Evolutionary conservation across 2,888 invertebrate genomes (phyloP).

Genomic region (Brenthis ino): DNA sequence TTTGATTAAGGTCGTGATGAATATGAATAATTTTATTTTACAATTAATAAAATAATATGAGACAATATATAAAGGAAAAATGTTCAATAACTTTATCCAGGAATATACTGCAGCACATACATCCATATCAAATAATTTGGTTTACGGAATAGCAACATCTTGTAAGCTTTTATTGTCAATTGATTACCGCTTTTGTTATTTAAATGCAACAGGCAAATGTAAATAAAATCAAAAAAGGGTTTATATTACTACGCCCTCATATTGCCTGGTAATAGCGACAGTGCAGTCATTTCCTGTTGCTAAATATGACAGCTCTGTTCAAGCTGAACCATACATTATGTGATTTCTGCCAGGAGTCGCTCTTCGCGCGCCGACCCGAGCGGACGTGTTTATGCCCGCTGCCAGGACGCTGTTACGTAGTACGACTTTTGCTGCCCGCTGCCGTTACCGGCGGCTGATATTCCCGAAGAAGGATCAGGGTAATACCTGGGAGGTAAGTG

Average conservation of each 20-base stretch:
- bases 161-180: not conserved
- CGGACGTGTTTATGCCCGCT: no score
- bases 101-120: not conserved
- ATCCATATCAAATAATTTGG: no score
- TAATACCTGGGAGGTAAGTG: no score
- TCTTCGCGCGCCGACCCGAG: no score
- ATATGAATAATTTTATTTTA: not conserved
- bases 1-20: not conserved
- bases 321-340: not conserved
- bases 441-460: no score
- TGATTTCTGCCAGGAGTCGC: not conserved
- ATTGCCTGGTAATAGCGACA: not conserved
- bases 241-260: conserved; percentile 1
- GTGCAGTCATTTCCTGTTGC: not conserved
- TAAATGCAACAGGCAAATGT: not conserved
- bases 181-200: conserved; percentile 1
- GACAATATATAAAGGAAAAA: not conserved
- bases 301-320: not conserved
- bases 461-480: no score
- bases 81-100: not conserved
- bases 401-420: no score
- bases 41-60: no score
- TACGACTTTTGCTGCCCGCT: no score
- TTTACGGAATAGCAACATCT: no score
- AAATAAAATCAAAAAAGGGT: not conserved